Evolutionary conservation across 2,797 vertebrate genomes (phyloP), one percentile per base, ranked within the genome.

Genomic region (Smutsia temminckii): DNA sequence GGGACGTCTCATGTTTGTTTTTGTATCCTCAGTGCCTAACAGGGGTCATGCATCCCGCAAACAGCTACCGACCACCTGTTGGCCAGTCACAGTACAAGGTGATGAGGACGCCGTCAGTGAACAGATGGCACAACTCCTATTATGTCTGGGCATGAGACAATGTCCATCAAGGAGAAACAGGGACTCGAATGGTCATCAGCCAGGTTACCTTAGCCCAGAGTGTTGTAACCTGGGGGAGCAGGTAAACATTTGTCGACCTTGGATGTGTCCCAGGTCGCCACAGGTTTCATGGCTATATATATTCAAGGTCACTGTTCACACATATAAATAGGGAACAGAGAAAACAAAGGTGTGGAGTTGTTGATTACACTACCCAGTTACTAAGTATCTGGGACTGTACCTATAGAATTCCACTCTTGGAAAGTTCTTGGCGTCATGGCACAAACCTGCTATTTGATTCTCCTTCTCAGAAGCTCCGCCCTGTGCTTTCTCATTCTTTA

Each of bases 91-190:
- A 29, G 72, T 16, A 21, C 8, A 23, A 71, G 18, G 8, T 88
- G 64, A 29, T 34, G 3, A 42, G 29, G n/a, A 49, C 37, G 57
- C 27, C 42, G 25, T 2, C 7, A 21, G 63, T 51, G n/a, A 46
- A 18, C 13, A 46, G 0, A 66, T 16, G 18, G 17, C 0, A 0
- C 20, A 5, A 27, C 27, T 11, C 20, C 59, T 32, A 4, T 64
- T 57, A 57, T 14, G 8, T 87, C 40, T 80, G 37, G 72, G 20
- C 6, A 0, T 53, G 34, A 63, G 32, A 88, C 0, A 14, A 2
- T 85, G n/a, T 46, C 49, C 37, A 64, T 27, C 37, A 18, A 71
- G 32, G 14, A 81, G 37, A 91, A 88, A 78, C 34, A 74, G 46
- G 77, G 34, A 80, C 40, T 51, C 46, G 11, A 29, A 32, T 25